Evolutionary conservation across 2,113 vertebrate species (phyloP).

Genomic region (Corythornis madagascariensis): DNA sequence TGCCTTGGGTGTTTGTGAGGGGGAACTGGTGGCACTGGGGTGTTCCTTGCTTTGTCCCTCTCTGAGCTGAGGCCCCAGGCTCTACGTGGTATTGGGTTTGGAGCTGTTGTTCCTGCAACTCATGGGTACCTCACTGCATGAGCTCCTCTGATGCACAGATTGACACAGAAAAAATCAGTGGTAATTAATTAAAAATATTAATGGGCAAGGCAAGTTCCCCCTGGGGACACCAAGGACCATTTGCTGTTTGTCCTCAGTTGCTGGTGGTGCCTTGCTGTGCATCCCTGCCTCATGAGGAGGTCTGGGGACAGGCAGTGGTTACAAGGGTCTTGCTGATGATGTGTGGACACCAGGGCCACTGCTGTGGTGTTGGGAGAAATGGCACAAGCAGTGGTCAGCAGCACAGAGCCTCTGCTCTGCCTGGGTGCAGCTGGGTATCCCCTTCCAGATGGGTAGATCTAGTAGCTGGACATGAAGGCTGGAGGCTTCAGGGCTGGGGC

Average conservation of each 20-base stretch:
- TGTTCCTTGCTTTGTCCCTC: not conserved
- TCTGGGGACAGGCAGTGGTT: not conserved
- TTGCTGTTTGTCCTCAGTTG: rapidly evolving
- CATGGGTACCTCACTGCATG: rapidly evolving
- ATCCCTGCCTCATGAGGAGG: rapidly evolving
- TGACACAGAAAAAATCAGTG: rapidly evolving
- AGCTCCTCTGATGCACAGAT: not conserved
- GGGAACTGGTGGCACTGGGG: not conserved
- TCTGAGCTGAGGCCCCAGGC: not conserved
- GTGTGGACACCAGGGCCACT: not conserved
- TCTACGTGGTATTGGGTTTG: not conserved
- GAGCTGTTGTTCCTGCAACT: not conserved
- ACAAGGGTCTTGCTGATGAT: rapidly evolving
- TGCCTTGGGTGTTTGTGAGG: not conserved
- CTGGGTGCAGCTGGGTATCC: too few species aligned
- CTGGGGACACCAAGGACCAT: not conserved
- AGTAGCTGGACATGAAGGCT: rapidly evolving
- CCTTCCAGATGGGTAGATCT: not conserved
- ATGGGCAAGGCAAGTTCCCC: not conserved
- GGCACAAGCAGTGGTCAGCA: not conserved
- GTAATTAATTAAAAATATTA: not conserved
- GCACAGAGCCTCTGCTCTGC: not conserved
- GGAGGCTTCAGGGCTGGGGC: not conserved
- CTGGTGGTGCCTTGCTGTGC: not conserved
- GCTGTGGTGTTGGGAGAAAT: not conserved